Evolutionary conservation across 1,140 invertebrate genomes (phyloP).

Genomic region (Aphis craccivora): DNA sequence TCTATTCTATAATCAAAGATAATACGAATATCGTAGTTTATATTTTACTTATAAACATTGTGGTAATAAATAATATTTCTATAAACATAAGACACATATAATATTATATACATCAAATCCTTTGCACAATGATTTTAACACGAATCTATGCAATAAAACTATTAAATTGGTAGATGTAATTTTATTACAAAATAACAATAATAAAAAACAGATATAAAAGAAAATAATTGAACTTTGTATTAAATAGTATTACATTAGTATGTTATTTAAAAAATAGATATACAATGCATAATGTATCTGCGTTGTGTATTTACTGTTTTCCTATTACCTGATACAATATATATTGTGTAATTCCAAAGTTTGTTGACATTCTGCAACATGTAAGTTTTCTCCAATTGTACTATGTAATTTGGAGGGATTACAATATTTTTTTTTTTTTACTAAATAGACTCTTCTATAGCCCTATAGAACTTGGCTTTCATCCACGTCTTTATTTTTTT

Average conservation of each 20-base stretch:
- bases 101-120: background rate
- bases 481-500: background rate
- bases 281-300: background rate
- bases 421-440: conserved; percentile 17
- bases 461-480: background rate
- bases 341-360: background rate
- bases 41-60: no score
- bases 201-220: background rate
- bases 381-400: background rate
- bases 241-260: background rate
- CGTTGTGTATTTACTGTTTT: background rate
- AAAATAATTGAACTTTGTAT: background rate
- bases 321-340: no score
- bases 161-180: background rate
- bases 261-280: background rate
- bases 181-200: background rate
- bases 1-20: no score
- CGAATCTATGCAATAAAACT: background rate
- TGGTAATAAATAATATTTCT: background rate
- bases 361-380: background rate
- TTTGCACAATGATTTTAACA: background rate
- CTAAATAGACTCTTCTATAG: background rate
- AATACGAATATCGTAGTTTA: no score
- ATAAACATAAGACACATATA: background rate
- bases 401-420: background rate